Conservation (phyloP, 2,113 vertebrate genomes). For the Coracopsis vasa region DNA sequence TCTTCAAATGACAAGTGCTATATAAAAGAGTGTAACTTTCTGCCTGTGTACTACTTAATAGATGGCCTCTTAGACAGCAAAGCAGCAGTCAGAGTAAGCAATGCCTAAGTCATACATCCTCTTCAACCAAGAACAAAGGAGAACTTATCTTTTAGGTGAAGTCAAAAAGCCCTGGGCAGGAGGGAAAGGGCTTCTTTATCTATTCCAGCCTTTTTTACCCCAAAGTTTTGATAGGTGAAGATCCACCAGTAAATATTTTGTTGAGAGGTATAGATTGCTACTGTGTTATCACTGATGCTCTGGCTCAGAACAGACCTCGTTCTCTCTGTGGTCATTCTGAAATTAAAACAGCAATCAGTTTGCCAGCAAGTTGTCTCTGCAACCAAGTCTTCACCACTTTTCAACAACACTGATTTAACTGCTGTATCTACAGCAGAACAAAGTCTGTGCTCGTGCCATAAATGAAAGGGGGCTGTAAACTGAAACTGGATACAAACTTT, state of each 20-base stretch:
- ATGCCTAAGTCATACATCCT: background rate
- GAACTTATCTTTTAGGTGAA: background rate
- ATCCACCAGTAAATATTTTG: background rate
- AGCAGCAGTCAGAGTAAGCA: background rate
- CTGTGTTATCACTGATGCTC: background rate
- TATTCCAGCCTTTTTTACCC: background rate
- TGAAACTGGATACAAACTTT: conserved; percentile 15
- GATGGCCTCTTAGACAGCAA: background rate
- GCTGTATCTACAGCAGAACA: background rate
- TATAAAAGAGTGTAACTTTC: background rate
- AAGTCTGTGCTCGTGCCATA: background rate
- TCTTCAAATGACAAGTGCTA: conserved; percentile 16
- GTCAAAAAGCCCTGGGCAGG: background rate
- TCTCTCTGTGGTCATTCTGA: background rate
- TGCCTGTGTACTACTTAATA: background rate
- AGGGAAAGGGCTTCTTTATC: background rate
- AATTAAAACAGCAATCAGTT: background rate
- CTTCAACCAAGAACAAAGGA: background rate
- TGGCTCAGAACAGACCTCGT: background rate
- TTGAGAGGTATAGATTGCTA: background rate
- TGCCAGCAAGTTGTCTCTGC: background rate
- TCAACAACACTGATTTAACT: background rate
- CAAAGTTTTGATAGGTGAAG: background rate
- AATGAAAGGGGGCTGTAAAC: background rate
- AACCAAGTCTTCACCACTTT: background rate